Base-by-base conservation (phyloP, 2,888 invertebrate species). In the Orchesella flavescens region DNA sequence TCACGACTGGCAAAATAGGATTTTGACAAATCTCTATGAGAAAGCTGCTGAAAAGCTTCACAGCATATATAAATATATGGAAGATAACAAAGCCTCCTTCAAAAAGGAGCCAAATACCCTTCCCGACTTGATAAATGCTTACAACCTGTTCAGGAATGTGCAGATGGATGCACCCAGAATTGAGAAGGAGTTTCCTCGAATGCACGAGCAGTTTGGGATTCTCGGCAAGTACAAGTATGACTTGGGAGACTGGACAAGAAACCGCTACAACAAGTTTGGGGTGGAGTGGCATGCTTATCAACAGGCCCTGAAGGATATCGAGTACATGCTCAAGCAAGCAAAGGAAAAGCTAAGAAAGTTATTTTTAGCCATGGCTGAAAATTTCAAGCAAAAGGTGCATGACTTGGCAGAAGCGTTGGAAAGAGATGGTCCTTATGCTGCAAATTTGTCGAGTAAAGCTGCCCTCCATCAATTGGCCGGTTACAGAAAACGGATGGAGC, bases 261-360 rank as follows among this genome's bases (percentile, higher is more conserved):
- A 55, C 43, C 24, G 15, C 46, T 80, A 65, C 78, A 81, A 0
- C 59, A 71, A 73, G 19, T 59, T 77, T 92, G 95, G 68, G 92
- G 92, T 3, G 89, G 90, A 92, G 63, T 97, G 97, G 96, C 89
- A 92, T 43, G 92, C 92, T 1, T 97, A 96, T 90, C 91, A 95
- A 68, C 91, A 92, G 68, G 90, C 93, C 12, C 90, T 97, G 13
- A 92, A 93, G 76, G 94, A 94, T 86, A 94, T 95, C 0, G 94
- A 95, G 87, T 93, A 93, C 88, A 93, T 93, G 92, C 91, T 97
- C 17, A 93, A 94, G 87, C 92, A 92, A 83, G 93, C 94, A 82
- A 95, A 94, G 91, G 93, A 93, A 89, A 86, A 88, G 84, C 71
- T 88, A 12, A 46, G 85, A 9, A 84, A 85, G 44, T 19, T 76